A percentile compares a stretch with the other conserved stretches of the same genome.
These are phyloP conservation scores for Sarcophilus harrisii DNA, from an alignment of 2,797 vertebrate genomes.

Conservation along the genomic window DNA sequence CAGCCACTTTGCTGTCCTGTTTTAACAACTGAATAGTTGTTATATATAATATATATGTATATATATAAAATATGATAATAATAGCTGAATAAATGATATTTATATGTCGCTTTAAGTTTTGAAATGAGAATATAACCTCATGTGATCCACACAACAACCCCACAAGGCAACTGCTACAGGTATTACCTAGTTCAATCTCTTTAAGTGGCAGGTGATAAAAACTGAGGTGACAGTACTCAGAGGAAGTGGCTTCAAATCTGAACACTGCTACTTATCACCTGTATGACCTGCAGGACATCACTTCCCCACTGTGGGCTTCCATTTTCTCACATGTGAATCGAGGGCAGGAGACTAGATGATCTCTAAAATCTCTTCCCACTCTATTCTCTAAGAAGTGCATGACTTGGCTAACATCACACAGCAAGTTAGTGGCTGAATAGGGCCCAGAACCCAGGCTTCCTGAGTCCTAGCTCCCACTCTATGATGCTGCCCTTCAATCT, in stretches of 20 bases:
- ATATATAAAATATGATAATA: no score
- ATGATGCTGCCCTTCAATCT: background rate
- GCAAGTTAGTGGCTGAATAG: background rate
- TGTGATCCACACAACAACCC: background rate
- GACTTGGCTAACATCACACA: background rate
- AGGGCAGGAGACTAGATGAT: background rate
- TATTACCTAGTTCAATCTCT: background rate
- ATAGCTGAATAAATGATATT: background rate
- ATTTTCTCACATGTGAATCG: background rate
- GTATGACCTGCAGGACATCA: background rate
- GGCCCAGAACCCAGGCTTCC: background rate
- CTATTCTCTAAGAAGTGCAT: background rate
- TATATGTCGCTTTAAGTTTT: background rate
- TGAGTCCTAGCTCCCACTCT: background rate
- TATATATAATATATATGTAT: no score
- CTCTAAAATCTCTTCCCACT: background rate
- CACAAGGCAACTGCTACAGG: background rate
- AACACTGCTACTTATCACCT: background rate
- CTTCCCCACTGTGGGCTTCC: background rate
- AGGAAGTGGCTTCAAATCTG: background rate
- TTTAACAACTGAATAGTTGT: background rate
- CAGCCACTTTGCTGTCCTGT: background rate
- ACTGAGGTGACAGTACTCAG: background rate
- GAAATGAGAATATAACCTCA: background rate
- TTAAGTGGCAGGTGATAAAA: background rate